Base-by-base conservation (phyloP, 1,140 invertebrate species). In the Drosophila subobscura region DNA sequence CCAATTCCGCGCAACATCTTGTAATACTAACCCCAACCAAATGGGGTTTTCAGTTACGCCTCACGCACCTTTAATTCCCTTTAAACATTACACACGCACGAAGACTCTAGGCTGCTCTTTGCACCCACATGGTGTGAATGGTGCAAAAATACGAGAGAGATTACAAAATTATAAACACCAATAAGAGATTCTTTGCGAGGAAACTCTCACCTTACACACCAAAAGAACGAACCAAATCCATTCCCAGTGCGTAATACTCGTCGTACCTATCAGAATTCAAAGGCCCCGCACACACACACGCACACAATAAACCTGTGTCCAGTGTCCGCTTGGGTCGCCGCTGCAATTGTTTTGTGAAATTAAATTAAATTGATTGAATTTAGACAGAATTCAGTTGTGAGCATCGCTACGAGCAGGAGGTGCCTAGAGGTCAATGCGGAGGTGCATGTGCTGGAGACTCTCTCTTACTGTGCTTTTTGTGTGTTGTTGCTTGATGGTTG, bases 361-460 rank as follows among this genome's bases (percentile, higher is more conserved):
- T 84, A 85, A 84, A 84, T 84, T 84, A 79, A 84, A 84, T 84
- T 84, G 79, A 84, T 85, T 84, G 77, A 84, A 85, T 84, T 84
- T 79, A 85, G 66, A 85, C 61, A 56, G 61, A 79, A 67, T 65
- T 79, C 67, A 66, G 66, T 56, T 70, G 54, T 76, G 73, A 72
- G 66, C 61, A 12, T 37, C 52, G 51, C 27, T 1, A 42, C 55
- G 50, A 41, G 42, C 14, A 37, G 33, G 41, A 45, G 53, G 53
- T 55, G 40, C 22, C 25, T 47, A 74, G 79, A 85, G 79, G 79
- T 85, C 80, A 84, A 65, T 58, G 67, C 59, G 57, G 72, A 60
- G 77, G 46, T 61, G 57, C 71, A 46, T 41, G 46, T 46, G 47
- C 22, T 60, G 29, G 50, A 20, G 16, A 20, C 16, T 20, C 50